Conservation (phyloP, 30 jellyfish, hydroid and myxozoan species). For the Phacellophora camtschatica region DNA sequence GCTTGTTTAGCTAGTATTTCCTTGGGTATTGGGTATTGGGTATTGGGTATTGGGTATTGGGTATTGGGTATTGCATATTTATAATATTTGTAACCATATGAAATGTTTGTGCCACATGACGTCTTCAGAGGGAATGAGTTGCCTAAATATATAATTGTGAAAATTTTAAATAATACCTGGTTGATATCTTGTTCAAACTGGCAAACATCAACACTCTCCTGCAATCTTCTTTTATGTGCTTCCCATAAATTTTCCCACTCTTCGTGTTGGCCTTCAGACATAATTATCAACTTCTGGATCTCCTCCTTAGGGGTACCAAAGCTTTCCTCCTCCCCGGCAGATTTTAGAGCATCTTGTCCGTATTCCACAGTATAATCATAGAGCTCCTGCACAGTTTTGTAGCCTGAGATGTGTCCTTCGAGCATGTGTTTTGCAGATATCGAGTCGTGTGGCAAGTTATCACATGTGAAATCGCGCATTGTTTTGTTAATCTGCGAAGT, state of each 20-base stretch:
- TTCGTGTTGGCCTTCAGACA: slow-evolving; percentile 26
- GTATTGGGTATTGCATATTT: too few relatives aligned
- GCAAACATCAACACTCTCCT: slow-evolving; percentile 63
- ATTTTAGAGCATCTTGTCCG: slow-evolving; percentile 65
- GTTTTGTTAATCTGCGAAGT: slow-evolving; percentile 66
- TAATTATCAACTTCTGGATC: slow-evolving; percentile 17
- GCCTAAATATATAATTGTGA: too few relatives aligned
- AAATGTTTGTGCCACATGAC: too few relatives aligned
- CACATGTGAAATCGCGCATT: slow-evolving; percentile 67
- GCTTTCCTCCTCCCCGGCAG: slow-evolving; percentile 62
- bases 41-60: too few relatives aligned
- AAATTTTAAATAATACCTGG: slow-evolving; percentile 50
- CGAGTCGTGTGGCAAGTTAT: slow-evolving; percentile 71
- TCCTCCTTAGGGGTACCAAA: slow-evolving; percentile 48
- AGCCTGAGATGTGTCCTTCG: slow-evolving; percentile 63
- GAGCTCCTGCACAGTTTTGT: slow-evolving; percentile 62
- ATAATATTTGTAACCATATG: too few relatives aligned
- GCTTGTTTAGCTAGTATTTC: too few relatives aligned
- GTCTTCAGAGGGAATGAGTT: too few relatives aligned
- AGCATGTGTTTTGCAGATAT: slow-evolving; percentile 69
- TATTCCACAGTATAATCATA: slow-evolving; percentile 44
- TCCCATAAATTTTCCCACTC: slow-evolving; percentile 72
- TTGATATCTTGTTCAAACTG: slow-evolving; percentile 76
- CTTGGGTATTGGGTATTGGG: too few relatives aligned
- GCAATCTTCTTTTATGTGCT: slow-evolving; percentile 49